Conservation (phyloP, 2,797 vertebrate species). For the Arnoldichthys spilopterus region DNA sequence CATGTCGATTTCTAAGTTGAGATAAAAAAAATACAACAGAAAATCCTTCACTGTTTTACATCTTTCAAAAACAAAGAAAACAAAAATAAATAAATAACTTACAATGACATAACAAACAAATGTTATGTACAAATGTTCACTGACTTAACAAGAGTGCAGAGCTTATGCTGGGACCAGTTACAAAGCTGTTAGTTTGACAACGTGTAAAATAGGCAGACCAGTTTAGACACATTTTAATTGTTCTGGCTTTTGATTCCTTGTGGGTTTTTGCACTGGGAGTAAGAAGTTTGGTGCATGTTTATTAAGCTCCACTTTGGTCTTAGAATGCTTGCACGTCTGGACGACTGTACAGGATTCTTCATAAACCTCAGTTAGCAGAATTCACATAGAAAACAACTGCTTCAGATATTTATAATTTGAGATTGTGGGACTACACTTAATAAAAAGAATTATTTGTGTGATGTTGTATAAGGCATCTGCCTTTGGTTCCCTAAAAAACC, state of each 20-base stretch:
- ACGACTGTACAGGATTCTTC: not conserved
- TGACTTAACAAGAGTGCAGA: not conserved
- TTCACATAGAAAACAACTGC: not conserved
- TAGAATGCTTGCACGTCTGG: not conserved
- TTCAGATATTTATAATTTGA: not conserved
- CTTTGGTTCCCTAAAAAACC: no score
- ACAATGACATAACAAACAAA: slow-evolving; percentile 50
- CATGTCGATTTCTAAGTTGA: slow-evolving; percentile 36
- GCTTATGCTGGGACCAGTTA: not conserved
- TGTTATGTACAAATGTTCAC: slow-evolving; percentile 30
- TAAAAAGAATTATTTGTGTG: not conserved
- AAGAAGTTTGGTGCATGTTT: no score
- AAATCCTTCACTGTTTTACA: slow-evolving; percentile 66
- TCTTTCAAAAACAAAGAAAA: slow-evolving; percentile 35
- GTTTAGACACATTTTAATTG: slow-evolving; percentile 34
- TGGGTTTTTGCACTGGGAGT: not conserved
- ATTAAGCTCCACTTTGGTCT: not conserved
- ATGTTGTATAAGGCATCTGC: no score
- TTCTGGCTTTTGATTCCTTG: slow-evolving; percentile 26
- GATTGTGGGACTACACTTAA: not conserved
- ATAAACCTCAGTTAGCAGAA: no score
- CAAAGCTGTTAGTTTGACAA: not conserved
- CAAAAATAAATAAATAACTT: slow-evolving; percentile 85
- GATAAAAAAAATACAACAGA: slow-evolving; percentile 56
- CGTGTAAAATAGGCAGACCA: slow-evolving; percentile 34